Evolutionary conservation across 2,888 invertebrate species (phyloP), one percentile per base, ranked within the genome.

Genomic region (Andrena bucephala): DNA sequence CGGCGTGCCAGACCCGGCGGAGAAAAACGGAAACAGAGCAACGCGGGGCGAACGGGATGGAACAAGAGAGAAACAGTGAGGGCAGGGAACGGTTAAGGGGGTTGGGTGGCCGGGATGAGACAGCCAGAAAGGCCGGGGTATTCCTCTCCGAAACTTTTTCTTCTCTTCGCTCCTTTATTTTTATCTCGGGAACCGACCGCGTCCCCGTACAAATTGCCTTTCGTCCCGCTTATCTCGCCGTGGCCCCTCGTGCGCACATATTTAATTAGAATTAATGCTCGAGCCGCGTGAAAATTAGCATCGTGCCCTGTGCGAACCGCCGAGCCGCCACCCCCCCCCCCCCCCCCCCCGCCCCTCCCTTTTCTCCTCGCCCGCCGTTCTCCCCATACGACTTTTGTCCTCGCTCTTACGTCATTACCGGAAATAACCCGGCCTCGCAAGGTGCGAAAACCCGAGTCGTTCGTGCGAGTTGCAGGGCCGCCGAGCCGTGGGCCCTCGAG

Each of bases 251-350:
- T 78, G 79, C 84, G 86, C 89, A 89, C 89, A 89, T 90, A 90
- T 91, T 91, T 90, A 90, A 90, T 91, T 91, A 87, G 90, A 90
- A 90, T 90, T 91, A 91, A 90, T 91, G 91, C 89, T 85, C 87
- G 86, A 82, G 77, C 84, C 86, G 87, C 86, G 87, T 85, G 87
- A 91, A 89, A 90, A 90, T 90, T 91, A 90, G 89, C 89, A 89
- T 90, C 86, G 87, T 65, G 80, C 59, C 83, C 72, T 69, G 79
- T 67, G 77, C 85, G 67, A 63, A 66, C 60, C 70, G 54, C 42
- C 31, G 65, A 24, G 27, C 52, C 63, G 10, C 29, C 42, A 2
- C 36, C 48, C 62, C 27, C 8, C 27, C 0, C 20, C 2, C 36
- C 36, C 62, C 27, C 8, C n/a, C 36, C 48, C 62, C 27, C 8